phyloP scores from a whole-genome alignment of 2,797 vertebrate species.

The Macroramphosus scolopax region DNA sequence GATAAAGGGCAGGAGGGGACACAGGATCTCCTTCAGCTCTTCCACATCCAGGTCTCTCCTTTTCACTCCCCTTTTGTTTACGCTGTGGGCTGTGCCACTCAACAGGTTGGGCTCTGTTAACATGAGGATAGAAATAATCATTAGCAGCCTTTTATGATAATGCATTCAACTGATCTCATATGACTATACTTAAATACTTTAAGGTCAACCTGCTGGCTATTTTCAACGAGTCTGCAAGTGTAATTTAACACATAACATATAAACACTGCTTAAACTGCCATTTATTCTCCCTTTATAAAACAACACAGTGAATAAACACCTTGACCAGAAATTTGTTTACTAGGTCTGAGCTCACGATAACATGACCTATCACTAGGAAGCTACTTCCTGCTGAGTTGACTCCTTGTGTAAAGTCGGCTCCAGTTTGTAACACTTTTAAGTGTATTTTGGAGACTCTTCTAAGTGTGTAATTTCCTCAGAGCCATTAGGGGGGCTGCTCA shows the following conservation, averaged over 20 bases:
- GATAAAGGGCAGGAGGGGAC: conserved; percentile 90
- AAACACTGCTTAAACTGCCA: conserved; percentile 8
- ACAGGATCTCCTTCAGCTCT: conserved; percentile 94
- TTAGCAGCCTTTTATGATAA: conserved; percentile 30
- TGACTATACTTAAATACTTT: conserved; percentile 13
- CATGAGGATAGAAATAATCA: conserved; percentile 30
- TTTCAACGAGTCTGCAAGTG: conserved; percentile 20
- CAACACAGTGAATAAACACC: conserved; percentile 14
- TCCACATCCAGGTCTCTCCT: conserved; percentile 95
- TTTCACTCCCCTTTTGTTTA: conserved; percentile 97
- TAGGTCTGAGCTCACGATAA: conserved; percentile 16
- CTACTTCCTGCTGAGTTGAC: conserved; percentile 25
- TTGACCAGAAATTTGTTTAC: conserved; percentile 18
- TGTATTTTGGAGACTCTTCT: conserved; percentile 52
- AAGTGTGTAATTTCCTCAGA: conserved; percentile 66
- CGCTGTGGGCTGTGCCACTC: conserved; percentile 97
- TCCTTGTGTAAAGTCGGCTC: conserved; percentile 29
- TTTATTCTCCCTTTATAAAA: conserved; percentile 6
- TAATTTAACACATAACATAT: conserved; percentile 23
- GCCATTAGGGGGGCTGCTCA: conserved; percentile 64
- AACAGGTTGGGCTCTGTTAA: conserved; percentile 92
- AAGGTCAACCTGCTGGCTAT: conserved; percentile 10
- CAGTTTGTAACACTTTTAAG: conserved; percentile 42
- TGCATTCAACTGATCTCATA: conserved; percentile 1
- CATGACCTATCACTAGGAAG: conserved; percentile 13